Evolutionary conservation across 1,140 invertebrate species (phyloP).

Genomic region (Pseudachorutes palmiensis): DNA sequence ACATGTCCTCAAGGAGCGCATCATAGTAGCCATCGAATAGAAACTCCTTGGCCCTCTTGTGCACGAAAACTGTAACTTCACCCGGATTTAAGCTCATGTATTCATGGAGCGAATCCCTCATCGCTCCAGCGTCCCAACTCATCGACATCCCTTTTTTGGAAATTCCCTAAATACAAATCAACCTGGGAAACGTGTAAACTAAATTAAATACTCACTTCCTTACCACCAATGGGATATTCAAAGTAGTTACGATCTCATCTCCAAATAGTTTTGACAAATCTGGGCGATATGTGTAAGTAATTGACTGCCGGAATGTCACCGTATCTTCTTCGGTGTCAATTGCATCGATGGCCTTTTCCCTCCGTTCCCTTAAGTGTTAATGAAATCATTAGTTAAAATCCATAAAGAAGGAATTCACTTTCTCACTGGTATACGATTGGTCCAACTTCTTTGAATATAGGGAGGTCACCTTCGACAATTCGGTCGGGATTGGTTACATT

Average conservation of each 20-base stretch:
- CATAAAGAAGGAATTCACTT: background rate
- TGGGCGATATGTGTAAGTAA: conserved; percentile 23
- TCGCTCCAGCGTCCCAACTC: background rate
- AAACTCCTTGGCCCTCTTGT: conserved; percentile 17
- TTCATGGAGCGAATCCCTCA: background rate
- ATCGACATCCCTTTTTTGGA: background rate
- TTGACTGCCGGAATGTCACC: conserved; percentile 23
- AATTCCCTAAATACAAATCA: background rate
- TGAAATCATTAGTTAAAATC: background rate
- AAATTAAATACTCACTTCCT: too few species aligned
- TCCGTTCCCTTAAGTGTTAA: background rate
- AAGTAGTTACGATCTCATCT: conserved; percentile 17
- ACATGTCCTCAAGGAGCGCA: background rate
- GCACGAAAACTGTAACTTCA: conserved; percentile 23
- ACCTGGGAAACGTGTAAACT: too few species aligned
- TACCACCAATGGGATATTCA: conserved; percentile 29
- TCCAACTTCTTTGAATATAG: conserved; percentile 17
- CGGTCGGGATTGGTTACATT: conserved; percentile 47
- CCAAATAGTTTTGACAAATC: conserved; percentile 25
- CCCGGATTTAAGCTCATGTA: conserved; percentile 19
- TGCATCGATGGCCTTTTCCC: background rate
- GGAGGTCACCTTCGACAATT: conserved; percentile 31
- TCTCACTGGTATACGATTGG: conserved; percentile 24
- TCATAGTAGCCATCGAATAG: conserved; percentile 25
- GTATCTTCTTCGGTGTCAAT: conserved; percentile 23